Percentiles rank a stretch among this genome's conserved stretches.
phyloP scores from a whole-genome alignment of 2,888 invertebrate species.

The Lutraria lutraria region DNA sequence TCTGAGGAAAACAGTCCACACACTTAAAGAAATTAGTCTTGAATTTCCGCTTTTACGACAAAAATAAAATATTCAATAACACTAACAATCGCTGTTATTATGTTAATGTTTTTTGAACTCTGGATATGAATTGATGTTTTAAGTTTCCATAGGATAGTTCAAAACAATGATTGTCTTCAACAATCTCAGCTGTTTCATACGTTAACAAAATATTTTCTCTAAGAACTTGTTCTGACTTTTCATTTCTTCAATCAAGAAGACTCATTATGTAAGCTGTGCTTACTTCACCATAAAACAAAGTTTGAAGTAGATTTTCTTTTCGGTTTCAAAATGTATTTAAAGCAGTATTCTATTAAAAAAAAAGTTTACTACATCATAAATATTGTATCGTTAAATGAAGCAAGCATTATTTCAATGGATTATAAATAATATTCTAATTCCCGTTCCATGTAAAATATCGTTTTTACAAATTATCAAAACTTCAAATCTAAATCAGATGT shows the following conservation, averaged over 20 bases:
- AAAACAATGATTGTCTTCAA: conserved; percentile 37
- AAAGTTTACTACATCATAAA: not conserved
- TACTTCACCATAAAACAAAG: conserved; percentile 6
- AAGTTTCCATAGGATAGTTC: conserved; percentile 25
- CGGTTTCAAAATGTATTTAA: conserved; percentile 11
- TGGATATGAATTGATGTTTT: conserved; percentile 40
- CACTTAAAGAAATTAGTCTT: conserved; percentile 23
- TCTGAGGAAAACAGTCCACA: conserved; percentile 3
- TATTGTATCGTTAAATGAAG: not conserved
- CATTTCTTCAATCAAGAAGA: conserved; percentile 15
- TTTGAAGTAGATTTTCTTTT: conserved; percentile 8
- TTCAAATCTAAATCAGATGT: not conserved
- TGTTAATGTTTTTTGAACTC: conserved; percentile 47
- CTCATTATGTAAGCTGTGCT: conserved; percentile 11
- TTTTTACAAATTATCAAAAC: conserved; percentile 11
- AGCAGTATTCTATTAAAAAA: not conserved
- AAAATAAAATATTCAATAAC: conserved; percentile 27
- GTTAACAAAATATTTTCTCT: not conserved
- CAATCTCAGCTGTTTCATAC: conserved; percentile 37
- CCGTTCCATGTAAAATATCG: not conserved
- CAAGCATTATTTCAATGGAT: not conserved
- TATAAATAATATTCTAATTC: not conserved
- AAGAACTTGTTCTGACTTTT: conserved; percentile 18
- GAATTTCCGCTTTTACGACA: conserved; percentile 20
- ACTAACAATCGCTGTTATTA: conserved; percentile 19